These are phyloP conservation scores for Tetropium fuscum DNA, from an alignment of 2,888 invertebrate genomes.

Conservation along the genomic window DNA sequence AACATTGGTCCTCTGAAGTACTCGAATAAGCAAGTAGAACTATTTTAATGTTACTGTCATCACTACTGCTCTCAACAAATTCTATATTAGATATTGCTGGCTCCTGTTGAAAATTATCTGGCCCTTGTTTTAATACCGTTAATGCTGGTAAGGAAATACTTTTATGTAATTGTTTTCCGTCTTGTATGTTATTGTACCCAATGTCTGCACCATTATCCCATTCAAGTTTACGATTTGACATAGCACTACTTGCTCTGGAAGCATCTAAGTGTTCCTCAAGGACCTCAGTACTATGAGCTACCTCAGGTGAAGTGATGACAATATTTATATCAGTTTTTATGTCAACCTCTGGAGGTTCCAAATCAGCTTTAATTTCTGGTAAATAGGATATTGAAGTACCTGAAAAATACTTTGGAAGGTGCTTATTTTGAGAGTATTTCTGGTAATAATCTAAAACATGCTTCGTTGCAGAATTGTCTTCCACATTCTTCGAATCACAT, in stretches of 20 bases:
- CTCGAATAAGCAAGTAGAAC: slow-evolving; percentile 34
- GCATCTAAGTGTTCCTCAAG: slow-evolving; percentile 46
- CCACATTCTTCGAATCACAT: slow-evolving; percentile 33
- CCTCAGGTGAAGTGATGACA: slow-evolving; percentile 19
- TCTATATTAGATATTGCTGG: neutral
- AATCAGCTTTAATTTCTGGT: slow-evolving; percentile 42
- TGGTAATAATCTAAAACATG: slow-evolving; percentile 74
- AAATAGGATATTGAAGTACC: slow-evolving; percentile 55
- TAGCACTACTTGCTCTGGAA: slow-evolving; percentile 81
- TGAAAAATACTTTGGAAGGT: slow-evolving; percentile 76
- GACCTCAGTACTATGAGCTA: slow-evolving; percentile 14
- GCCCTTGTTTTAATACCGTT: slow-evolving; percentile 22
- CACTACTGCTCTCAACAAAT: neutral
- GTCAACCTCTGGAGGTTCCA: slow-evolving; percentile 30
- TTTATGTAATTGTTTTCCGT: slow-evolving; percentile 59
- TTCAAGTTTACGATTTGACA: slow-evolving; percentile 81
- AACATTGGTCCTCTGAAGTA: slow-evolving; percentile 29
- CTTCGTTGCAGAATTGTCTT: slow-evolving; percentile 49
- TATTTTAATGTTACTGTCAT: slow-evolving; percentile 31
- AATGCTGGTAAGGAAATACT: slow-evolving; percentile 59
- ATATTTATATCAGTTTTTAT: slow-evolving; percentile 31
- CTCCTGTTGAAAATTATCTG: slow-evolving; percentile 3
- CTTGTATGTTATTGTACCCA: slow-evolving; percentile 71
- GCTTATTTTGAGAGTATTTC: slow-evolving; percentile 75
- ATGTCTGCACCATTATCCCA: slow-evolving; percentile 93